Base-by-base conservation (phyloP, 2,113 vertebrate genomes). In the Leptobrachium ailaonicum region DNA sequence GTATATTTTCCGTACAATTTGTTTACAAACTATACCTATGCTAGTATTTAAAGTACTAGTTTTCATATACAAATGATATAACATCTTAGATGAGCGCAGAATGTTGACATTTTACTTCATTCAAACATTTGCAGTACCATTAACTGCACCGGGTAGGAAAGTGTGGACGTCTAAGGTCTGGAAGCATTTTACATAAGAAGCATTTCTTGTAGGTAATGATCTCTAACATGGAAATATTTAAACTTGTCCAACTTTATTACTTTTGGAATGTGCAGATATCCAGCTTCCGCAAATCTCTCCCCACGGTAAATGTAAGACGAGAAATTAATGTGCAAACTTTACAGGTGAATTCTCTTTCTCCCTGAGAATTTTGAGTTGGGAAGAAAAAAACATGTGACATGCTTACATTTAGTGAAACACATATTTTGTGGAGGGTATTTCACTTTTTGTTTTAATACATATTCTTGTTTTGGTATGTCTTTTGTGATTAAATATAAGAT, bases 191-290 rank as follows among this genome's bases (percentile, higher is more conserved):
- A 44, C 56, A 63, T 75, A 42, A 44, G 73, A 14, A 44, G 58
- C 73, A 75, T 64, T 75, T 44, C 73, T 75, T 62, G 56, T 75
- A 75, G 73, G 73, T 75, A 75, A 75, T 75, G 73, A 64, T 47
- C 73, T 75, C 42, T 45, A 58, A 75, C 73, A 75, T 75, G 60
- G 73, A 75, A 75, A 75, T 44, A 63, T 20, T 47, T 47, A 56
- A 64, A 40, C 73, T 74, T 74, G 72, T 74, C 72, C 73, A 75
- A 64, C 73, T 64, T 64, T 64, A 43, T 64, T 75, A 45, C 73
- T 5, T 7, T 64, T 64, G n/a, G n/a, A 47, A 63, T 75, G 73
- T 6, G 9, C 32, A 40, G n/a, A 44, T 64, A 75, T 7, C 43
- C 73, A 45, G 20, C 32, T 64, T 75, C 60, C 58, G 13, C 43